phyloP scores from a whole-genome alignment of 2,797 vertebrate genomes.

The Lemur catta region DNA sequence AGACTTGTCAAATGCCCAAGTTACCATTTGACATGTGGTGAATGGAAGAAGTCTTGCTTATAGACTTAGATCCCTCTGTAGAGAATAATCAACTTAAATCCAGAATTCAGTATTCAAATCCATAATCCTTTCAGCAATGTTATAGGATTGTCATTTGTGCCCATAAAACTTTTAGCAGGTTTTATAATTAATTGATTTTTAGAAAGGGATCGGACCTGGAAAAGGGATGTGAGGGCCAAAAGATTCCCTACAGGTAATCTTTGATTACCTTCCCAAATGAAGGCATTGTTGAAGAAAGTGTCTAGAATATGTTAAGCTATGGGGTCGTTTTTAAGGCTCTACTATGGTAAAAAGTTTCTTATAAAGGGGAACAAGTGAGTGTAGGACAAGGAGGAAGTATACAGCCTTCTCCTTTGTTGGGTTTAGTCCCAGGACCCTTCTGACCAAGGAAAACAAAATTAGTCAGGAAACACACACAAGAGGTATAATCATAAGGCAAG shows the following conservation, averaged over 20 bases:
- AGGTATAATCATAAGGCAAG: neutral
- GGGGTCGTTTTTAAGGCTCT: neutral
- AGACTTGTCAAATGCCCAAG: neutral
- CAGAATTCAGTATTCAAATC: neutral
- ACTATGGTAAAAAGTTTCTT: neutral
- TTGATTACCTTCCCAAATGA: neutral
- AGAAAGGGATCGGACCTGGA: neutral
- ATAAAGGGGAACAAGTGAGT: neutral
- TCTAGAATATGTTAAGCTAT: neutral
- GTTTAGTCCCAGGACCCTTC: neutral
- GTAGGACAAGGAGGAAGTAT: neutral
- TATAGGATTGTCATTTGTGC: neutral
- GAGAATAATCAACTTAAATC: neutral
- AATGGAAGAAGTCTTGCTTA: neutral
- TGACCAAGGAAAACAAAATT: neutral
- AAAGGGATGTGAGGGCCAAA: neutral
- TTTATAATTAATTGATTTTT: constrained; percentile 34
- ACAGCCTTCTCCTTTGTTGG: neutral
- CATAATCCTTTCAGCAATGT: neutral
- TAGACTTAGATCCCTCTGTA: neutral
- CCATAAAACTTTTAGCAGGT: neutral
- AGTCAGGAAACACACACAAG: neutral
- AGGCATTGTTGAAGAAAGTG: neutral
- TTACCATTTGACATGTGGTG: neutral
- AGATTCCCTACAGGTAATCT: neutral